These are phyloP conservation scores for Ormyrus pomaceus DNA, from an alignment of 2,888 invertebrate genomes.

Conservation along the genomic window DNA sequence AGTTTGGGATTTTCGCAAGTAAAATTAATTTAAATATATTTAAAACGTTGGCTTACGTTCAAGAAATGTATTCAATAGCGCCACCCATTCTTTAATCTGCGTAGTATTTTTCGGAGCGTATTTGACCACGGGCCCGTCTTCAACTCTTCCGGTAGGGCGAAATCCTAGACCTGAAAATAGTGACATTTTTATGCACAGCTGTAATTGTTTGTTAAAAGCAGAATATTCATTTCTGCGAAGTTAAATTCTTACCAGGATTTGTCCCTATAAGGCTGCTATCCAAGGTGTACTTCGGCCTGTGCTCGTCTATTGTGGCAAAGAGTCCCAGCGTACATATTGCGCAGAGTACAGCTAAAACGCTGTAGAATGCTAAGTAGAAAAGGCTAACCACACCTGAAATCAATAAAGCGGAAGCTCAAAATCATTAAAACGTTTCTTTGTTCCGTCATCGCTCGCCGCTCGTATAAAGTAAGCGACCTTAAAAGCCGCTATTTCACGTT, in stretches of 20 bases:
- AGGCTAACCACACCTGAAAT: constrained; percentile 85
- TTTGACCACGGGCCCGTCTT: constrained; percentile 81
- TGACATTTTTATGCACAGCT: neutral
- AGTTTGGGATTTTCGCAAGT: too few species aligned
- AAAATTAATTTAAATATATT: neutral
- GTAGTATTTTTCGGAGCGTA: constrained; percentile 78
- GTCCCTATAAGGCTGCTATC: constrained; percentile 87
- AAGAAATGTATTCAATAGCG: constrained; percentile 78
- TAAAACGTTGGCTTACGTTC: constrained; percentile 73
- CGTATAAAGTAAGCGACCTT: too few species aligned
- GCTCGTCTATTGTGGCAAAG: constrained; percentile 81
- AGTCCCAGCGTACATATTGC: constrained; percentile 91
- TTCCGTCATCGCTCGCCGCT: too few species aligned
- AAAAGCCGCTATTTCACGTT: too few species aligned
- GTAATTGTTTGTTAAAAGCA: too few species aligned
- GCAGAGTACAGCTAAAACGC: constrained; percentile 88
- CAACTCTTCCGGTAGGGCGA: constrained; percentile 78
- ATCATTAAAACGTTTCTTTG: too few species aligned
- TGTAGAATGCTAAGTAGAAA: constrained; percentile 94
- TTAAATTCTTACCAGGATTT: constrained; percentile 79
- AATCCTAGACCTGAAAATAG: constrained; percentile 80
- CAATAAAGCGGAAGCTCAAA: neutral
- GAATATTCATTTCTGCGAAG: neutral
- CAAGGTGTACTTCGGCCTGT: constrained; percentile 86
- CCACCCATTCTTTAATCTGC: constrained; percentile 78